Conservation (phyloP, 23 tunicate species). For the Ciona savignyi region DNA sequence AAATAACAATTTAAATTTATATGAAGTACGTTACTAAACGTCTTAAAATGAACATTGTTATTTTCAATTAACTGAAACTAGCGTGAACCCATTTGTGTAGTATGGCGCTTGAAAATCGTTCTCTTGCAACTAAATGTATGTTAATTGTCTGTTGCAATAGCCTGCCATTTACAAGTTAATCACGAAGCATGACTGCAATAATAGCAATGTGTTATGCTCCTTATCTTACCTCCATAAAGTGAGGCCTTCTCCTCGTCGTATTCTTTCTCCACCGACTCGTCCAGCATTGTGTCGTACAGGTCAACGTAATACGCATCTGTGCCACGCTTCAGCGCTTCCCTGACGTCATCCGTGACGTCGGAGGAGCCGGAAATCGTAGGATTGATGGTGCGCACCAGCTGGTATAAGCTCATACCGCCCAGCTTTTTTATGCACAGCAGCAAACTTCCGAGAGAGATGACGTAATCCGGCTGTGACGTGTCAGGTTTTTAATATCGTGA, state of each 20-base stretch:
- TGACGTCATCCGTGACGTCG: conserved; percentile 42
- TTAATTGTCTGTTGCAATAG: no score
- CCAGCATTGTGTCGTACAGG: conserved; percentile 25
- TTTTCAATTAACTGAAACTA: no score
- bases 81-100: no score
- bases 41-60: no score
- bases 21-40: no score
- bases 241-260: not conserved
- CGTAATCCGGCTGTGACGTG: conserved; percentile 24
- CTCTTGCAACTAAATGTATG: no score
- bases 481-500: no score
- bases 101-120: no score
- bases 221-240: conserved; percentile 13
- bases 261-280: conserved; percentile 29
- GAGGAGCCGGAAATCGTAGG: conserved; percentile 17
- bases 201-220: no score
- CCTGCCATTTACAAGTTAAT: no score
- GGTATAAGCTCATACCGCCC: conserved; percentile 18
- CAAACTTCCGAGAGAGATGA: conserved; percentile 30
- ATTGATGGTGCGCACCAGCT: conserved; percentile 19
- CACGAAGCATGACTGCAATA: no score
- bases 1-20: not conserved
- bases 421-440: conserved; percentile 37
- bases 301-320: conserved; percentile 40
- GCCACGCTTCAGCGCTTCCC: conserved; percentile 23